Evolutionary conservation across 2,113 vertebrate genomes (phyloP), one percentile per base, ranked within the genome.

Genomic region (Prochilodus magdalenae): DNA sequence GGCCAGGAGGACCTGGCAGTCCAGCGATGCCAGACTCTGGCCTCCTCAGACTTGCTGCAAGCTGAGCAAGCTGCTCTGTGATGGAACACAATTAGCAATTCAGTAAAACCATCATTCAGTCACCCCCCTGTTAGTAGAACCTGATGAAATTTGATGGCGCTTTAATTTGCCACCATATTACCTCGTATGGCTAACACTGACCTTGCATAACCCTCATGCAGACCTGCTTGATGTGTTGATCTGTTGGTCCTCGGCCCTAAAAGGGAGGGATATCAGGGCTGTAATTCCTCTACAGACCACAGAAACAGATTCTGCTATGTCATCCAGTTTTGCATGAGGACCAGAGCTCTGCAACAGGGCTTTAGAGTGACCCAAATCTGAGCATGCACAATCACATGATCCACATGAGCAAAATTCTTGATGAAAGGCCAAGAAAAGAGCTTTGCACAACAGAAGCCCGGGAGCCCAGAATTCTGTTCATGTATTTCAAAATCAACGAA

Each of bases 121-220:
- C 57, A 22, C 6, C 20, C 18, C 26, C 26, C 24, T 59, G 15
- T 75, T 27, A 47, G 10, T 5, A 15, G 18, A 77, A 15, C 22
- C 14, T 57, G 2, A 65, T 6, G 1, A 27, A 44, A 67, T 77
- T 47, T 77, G 24, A 13, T 65, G 4, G 5, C 36, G 1, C 18
- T 36, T 70, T 44, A 10, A 24, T 40, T 44, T 13, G 20, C 12
- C 24, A 18, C 12, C 24, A 18, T 24, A 44, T 70, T 40, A 51
- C 16, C 26, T 55, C 55, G 13, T 24, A 80, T 18, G 22, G 70
- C 69, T 36, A 74, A 81, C 8, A 88, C 89, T 95, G 94, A 98
- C 97, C 97, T 96, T 98, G 97, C 92, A 99, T 95, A 69, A 98
- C 96, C 89, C 98, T 95, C 95, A 97, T 96, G 95, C 98, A 99